These are phyloP conservation scores for Sterrhoptilus dennistouni DNA, from an alignment of 2,113 vertebrate species.

Conservation along the genomic window DNA sequence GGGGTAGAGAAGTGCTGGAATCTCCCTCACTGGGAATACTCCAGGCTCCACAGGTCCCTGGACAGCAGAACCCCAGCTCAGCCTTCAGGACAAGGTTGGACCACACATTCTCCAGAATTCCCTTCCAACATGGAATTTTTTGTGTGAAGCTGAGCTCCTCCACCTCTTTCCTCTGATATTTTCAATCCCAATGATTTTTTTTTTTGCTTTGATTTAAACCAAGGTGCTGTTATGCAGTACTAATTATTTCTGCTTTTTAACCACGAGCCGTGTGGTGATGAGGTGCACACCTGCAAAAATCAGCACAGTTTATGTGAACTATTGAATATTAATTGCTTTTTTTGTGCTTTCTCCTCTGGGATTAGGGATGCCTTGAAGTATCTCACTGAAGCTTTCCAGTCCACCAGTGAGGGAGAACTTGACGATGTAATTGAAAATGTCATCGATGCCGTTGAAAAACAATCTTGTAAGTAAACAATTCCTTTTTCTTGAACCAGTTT, in stretches of 20 bases:
- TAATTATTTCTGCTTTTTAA: background rate
- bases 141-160: background rate
- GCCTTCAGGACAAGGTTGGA: background rate
- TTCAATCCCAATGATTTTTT: background rate
- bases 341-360: constrained; percentile 2
- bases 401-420: constrained; percentile 79
- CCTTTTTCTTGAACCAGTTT: background rate
- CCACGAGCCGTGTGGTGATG: background rate
- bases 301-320: background rate
- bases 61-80: background rate
- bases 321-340: background rate
- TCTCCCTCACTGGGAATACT: background rate
- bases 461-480: constrained; percentile 81
- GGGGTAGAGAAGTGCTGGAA: background rate
- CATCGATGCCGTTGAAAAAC: constrained; percentile 91
- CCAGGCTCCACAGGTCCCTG: background rate
- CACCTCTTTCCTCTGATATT: background rate
- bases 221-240: fast-evolving
- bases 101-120: background rate
- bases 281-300: background rate
- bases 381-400: constrained; percentile 83
- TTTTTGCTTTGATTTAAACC: background rate
- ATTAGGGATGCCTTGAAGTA: constrained; percentile 87
- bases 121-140: background rate
- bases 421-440: constrained; percentile 86